phyloP scores from a whole-genome alignment of 2,113 vertebrate genomes.

The Eclectus roratus region DNA sequence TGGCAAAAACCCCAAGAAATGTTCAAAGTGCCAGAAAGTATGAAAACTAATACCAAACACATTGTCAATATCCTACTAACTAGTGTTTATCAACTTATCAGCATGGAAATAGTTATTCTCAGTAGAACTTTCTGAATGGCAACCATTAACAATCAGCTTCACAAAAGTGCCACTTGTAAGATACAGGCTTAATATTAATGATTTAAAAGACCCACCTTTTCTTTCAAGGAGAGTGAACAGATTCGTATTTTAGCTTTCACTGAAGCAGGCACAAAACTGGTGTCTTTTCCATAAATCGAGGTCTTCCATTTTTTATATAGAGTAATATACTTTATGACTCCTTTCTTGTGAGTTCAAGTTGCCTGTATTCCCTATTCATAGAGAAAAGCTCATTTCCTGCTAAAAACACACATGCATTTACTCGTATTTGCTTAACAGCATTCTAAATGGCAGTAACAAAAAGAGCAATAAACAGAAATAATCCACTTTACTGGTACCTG shows the following conservation, averaged over 20 bases:
- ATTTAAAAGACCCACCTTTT: neutral
- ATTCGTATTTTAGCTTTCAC: neutral
- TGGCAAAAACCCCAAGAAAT: neutral
- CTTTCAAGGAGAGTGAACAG: neutral
- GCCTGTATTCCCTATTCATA: neutral
- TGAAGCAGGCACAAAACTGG: neutral
- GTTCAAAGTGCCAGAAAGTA: neutral
- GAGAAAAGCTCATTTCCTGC: slow-evolving; percentile 19
- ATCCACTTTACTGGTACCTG: neutral
- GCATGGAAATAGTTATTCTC: neutral
- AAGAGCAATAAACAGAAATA: neutral
- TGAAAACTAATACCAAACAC: slow-evolving; percentile 27
- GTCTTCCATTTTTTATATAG: neutral
- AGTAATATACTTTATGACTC: neutral
- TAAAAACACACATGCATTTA: neutral
- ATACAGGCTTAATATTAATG: neutral
- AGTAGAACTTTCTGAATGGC: neutral
- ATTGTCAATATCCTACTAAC: neutral
- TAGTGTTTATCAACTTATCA: neutral
- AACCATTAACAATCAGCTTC: neutral
- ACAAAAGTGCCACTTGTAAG: neutral
- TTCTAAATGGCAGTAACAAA: neutral
- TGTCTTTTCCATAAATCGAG: neutral
- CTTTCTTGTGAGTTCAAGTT: slow-evolving; percentile 1
- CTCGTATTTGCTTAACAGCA: neutral